Percentiles rank a stretch among this genome's conserved stretches.
phyloP scores from a whole-genome alignment of 2,797 vertebrate species.

The Rhinella marina region DNA sequence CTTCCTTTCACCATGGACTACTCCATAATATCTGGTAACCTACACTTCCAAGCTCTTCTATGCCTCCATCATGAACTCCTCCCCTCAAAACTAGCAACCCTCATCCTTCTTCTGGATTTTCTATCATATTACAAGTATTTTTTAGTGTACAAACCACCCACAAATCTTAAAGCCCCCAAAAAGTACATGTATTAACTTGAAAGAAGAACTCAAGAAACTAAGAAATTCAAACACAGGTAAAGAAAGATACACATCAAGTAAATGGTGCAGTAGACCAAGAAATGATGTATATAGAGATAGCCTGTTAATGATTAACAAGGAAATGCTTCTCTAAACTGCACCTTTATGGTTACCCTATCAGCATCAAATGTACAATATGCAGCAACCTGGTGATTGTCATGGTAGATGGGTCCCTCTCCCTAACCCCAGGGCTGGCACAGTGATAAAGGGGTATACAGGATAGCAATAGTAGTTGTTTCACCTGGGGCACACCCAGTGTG shows the following conservation, averaged over 20 bases:
- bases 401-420: too few relatives aligned
- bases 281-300: not conserved
- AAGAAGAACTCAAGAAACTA: not conserved
- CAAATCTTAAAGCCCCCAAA: not conserved
- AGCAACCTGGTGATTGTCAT: too few relatives aligned
- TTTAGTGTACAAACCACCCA: not conserved
- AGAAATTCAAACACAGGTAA: not conserved
- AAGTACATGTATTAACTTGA: not conserved
- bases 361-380: not conserved
- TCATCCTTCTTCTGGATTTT: not conserved
- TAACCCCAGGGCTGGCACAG: too few relatives aligned
- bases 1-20: too few relatives aligned
- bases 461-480: too few relatives aligned
- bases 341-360: not conserved
- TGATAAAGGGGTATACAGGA: too few relatives aligned
- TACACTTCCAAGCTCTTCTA: too few relatives aligned
- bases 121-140: too few relatives aligned
- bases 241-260: constrained; percentile 14
- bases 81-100: not conserved
- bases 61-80: too few relatives aligned
- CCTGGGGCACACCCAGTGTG: too few relatives aligned
- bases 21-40: too few relatives aligned
- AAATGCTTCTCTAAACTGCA: not conserved
- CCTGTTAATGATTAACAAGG: not conserved
- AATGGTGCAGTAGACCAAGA: constrained; percentile 1